These are phyloP conservation scores for Phoeniculus purpureus DNA, from an alignment of 2,797 vertebrate species.

Conservation along the genomic window DNA sequence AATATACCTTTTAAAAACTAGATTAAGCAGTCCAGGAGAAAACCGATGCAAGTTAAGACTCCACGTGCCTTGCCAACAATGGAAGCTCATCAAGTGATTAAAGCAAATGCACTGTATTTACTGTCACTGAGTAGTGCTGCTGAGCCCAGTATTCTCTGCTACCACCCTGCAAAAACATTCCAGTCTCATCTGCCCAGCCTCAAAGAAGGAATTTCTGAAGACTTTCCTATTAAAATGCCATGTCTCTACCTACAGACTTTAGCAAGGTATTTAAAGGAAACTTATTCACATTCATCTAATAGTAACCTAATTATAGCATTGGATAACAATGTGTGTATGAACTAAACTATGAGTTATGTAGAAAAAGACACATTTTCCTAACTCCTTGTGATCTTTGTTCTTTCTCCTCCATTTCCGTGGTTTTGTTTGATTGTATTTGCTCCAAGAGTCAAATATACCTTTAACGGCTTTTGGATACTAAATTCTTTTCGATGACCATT, in stretches of 20 bases:
- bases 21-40: constrained; percentile 97
- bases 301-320: neutral
- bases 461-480: neutral
- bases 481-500: neutral
- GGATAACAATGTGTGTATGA: neutral
- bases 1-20: constrained; percentile 39
- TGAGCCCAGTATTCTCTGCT: constrained; percentile 93
- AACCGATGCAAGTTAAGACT: constrained; percentile 96
- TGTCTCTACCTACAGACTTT: constrained; percentile 97
- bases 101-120: constrained; percentile 95
- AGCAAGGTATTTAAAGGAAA: constrained; percentile 84
- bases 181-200: constrained; percentile 94
- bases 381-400: neutral
- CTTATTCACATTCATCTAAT: neutral
- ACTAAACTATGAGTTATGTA: neutral
- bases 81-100: constrained; percentile 99
- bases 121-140: constrained; percentile 97
- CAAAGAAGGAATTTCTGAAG: constrained; percentile 96
- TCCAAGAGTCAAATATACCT: neutral
- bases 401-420: neutral
- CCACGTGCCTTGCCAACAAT: constrained; percentile 95
- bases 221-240: constrained; percentile 94
- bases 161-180: constrained; percentile 91
- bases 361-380: neutral
- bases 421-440: neutral